Evolutionary conservation across 2,888 invertebrate genomes (phyloP).

Genomic region (Ditula angustiorana): DNA sequence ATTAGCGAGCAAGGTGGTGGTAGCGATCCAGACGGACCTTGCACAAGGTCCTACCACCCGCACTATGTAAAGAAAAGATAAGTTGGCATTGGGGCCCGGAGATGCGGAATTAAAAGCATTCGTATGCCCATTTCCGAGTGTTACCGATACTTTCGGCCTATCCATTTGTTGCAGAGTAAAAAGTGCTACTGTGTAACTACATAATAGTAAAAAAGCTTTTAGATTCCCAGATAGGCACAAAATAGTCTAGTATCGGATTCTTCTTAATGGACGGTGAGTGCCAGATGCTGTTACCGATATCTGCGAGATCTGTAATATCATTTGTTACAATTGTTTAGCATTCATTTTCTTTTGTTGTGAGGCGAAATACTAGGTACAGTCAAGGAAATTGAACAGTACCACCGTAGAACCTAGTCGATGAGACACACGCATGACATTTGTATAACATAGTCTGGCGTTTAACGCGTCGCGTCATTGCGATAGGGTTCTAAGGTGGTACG

Average conservation of each 20-base stretch:
- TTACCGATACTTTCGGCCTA: background rate
- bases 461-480: too few relatives aligned
- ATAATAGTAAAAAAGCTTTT: background rate
- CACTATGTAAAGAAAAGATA: too few relatives aligned
- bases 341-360: background rate
- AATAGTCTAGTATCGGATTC: constrained; percentile 1
- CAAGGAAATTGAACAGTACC: too few relatives aligned
- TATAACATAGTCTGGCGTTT: too few relatives aligned
- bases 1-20: too few relatives aligned
- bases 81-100: too few relatives aligned
- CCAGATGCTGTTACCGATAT: background rate
- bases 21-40: too few relatives aligned
- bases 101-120: too few relatives aligned
- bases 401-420: too few relatives aligned
- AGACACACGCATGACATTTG: too few relatives aligned
- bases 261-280: constrained; percentile 1
- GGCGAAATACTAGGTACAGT: background rate
- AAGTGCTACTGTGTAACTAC: background rate
- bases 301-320: background rate
- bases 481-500: too few relatives aligned
- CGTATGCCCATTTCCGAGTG: background rate
- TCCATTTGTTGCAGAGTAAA: background rate
- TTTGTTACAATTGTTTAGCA: background rate
- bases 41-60: too few relatives aligned
- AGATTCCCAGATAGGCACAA: background rate